Evolutionary conservation across 2,888 invertebrate genomes (phyloP), one percentile per base, ranked within the genome.

Genomic region (Mimachlamys varia): DNA sequence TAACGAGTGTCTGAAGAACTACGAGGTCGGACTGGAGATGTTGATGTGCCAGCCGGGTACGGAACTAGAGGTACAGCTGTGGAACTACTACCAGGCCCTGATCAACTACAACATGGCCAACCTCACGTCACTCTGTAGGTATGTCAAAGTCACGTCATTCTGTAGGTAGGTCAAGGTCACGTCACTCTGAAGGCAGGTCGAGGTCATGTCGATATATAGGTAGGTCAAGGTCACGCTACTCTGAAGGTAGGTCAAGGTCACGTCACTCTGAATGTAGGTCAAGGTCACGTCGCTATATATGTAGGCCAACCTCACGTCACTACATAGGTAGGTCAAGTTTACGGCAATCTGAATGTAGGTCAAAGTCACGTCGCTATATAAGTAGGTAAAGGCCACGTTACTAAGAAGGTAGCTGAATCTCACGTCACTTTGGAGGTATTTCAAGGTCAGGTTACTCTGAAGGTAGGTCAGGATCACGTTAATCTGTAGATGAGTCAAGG

Each of bases 21-120:
- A 76, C 33, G 76, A 76, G 76, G 76, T 76, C 76, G 76, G 76
- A 0, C 76, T 76, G 33, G 76, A 76, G 33, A 76, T 76, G 76
- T 76, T 76, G 27, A 76, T 76, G 76, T 76, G 76, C 33, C 76
- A 76, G 33, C 76, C 76, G 27, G 76, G 76, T 5, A 76, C 76
- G 33, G 76, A 76, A 76, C 27, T 76, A 15, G 76, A 76, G 76
- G 76, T 76, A 33, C 33, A 76, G 27, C 33, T 76, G 76, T 76
- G 76, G 76, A 76, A 76, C 33, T 76, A 76, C 76, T 76, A 76
- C 27, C 76, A 33, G 76, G 76, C 76, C 33, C 76, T 76, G 0
- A 76, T 76, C 76, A 76, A 76, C 76, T 76, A 76, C 15, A 76
- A 76, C 76, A 76, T 76, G 76, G 76, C 76, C 1, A 76, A 76